Percentiles rank a stretch among this genome's conserved stretches.
Conservation (phyloP, 1,140 invertebrate genomes). For the Portunus trituberculatus region DNA sequence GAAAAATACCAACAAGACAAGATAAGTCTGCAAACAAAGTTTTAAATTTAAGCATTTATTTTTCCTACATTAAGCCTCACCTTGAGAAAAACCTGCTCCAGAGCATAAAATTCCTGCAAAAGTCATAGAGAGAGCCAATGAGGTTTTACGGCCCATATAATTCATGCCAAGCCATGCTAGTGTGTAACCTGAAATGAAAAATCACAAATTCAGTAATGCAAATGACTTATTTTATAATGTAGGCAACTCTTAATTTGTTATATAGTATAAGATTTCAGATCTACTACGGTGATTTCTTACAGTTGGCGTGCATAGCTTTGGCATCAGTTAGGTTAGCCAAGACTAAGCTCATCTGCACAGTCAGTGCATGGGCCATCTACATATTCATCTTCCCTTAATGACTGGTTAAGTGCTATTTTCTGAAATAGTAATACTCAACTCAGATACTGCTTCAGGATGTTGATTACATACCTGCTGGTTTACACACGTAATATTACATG, state of each 20-base stretch:
- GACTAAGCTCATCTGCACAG: background rate
- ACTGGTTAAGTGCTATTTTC: background rate
- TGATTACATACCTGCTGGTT: too few relatives aligned
- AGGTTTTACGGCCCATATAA: conserved; percentile 65
- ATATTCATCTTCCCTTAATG: background rate
- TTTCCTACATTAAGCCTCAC: conserved; percentile 28
- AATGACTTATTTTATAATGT: background rate
- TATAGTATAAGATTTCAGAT: background rate
- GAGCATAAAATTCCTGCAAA: conserved; percentile 63
- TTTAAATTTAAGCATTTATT: background rate
- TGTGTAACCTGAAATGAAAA: conserved; percentile 65
- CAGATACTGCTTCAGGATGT: too few relatives aligned
- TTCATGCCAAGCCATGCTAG: conserved; percentile 73
- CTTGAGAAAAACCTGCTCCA: conserved; percentile 56
- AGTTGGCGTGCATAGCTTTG: background rate
- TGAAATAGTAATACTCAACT: too few relatives aligned
- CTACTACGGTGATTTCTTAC: background rate
- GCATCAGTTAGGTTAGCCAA: background rate
- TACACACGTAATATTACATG: too few relatives aligned
- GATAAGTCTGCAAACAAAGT: background rate
- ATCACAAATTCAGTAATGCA: background rate
- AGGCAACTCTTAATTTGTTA: background rate
- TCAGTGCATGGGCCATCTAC: background rate
- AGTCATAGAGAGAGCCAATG: conserved; percentile 65
- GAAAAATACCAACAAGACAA: background rate